A percentile compares a stretch with the other conserved stretches of the same genome.
phyloP scores from a whole-genome alignment of 2,888 invertebrate genomes.

The Andrena dorsata region DNA sequence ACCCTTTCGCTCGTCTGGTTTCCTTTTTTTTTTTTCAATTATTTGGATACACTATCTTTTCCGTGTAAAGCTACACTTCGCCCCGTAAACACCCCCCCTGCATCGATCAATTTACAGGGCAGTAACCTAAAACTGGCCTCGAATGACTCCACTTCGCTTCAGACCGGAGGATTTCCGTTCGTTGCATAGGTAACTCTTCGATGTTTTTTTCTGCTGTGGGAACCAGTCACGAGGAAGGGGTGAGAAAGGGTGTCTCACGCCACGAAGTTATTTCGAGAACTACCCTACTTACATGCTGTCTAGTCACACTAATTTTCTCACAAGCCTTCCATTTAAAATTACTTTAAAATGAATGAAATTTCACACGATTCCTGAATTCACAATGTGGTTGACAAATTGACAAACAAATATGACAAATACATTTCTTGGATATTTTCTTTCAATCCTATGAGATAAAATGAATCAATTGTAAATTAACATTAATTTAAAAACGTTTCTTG shows the following conservation, averaged over 20 bases:
- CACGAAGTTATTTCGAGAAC: conserved; percentile 25
- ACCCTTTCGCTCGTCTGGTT: not conserved
- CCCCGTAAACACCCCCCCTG: not conserved
- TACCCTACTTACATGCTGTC: not conserved
- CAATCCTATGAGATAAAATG: too few species aligned
- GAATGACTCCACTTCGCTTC: conserved; percentile 31
- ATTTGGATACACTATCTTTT: conserved; percentile 29
- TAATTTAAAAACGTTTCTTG: too few species aligned
- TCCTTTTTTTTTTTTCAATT: not conserved
- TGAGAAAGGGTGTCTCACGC: conserved; percentile 13
- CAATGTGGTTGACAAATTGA: too few species aligned
- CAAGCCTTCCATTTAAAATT: not conserved
- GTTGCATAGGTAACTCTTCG: conserved; percentile 27
- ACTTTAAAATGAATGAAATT: too few species aligned
- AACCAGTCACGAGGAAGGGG: conserved; percentile 31
- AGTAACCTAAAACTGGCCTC: conserved; percentile 42
- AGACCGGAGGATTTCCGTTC: conserved; percentile 42
- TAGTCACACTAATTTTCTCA: conserved; percentile 9
- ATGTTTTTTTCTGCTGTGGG: conserved; percentile 31
- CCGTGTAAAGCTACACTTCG: conserved; percentile 19
- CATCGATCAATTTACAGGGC: conserved; percentile 41
- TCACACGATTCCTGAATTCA: too few species aligned
- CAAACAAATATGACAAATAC: too few species aligned
- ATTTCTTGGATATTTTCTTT: too few species aligned
- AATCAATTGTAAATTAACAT: too few species aligned